These are phyloP conservation scores for Leptopilina clavipes DNA, from an alignment of 1,140 invertebrate species.

Conservation along the genomic window DNA sequence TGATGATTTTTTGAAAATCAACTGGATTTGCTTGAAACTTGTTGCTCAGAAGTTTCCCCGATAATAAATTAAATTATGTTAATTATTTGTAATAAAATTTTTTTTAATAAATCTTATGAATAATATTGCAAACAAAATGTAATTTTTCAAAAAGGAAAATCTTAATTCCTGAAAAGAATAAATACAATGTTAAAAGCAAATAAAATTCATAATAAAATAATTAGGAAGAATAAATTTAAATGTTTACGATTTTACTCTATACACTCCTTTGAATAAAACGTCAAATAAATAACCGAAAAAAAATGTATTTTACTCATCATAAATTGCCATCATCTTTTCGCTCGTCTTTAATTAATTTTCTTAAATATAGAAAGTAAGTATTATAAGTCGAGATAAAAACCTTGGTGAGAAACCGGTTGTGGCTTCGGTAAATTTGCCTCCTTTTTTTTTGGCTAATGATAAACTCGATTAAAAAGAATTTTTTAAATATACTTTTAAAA, in stretches of 20 bases:
- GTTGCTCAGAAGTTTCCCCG: too few species aligned
- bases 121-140: too few species aligned
- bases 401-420: slow-evolving; percentile 7
- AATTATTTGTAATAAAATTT: too few species aligned
- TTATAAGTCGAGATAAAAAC: slow-evolving; percentile 8
- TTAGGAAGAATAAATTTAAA: background rate
- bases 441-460: background rate
- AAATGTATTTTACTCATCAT: slow-evolving; percentile 17
- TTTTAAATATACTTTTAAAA: background rate
- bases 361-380: slow-evolving; percentile 17
- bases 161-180: background rate
- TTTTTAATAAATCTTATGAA: too few species aligned
- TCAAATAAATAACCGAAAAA: background rate
- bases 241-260: background rate
- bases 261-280: slow-evolving; percentile 7
- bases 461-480: background rate
- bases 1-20: too few species aligned
- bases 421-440: slow-evolving; percentile 10
- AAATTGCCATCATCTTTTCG: slow-evolving; percentile 12
- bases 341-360: slow-evolving; percentile 16
- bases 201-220: background rate
- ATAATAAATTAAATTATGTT: too few species aligned
- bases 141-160: background rate
- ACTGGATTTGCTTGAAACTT: too few species aligned
- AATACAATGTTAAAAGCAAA: background rate